Conservation (phyloP, 2,888 invertebrate species). For the Chorisops tibialis region DNA sequence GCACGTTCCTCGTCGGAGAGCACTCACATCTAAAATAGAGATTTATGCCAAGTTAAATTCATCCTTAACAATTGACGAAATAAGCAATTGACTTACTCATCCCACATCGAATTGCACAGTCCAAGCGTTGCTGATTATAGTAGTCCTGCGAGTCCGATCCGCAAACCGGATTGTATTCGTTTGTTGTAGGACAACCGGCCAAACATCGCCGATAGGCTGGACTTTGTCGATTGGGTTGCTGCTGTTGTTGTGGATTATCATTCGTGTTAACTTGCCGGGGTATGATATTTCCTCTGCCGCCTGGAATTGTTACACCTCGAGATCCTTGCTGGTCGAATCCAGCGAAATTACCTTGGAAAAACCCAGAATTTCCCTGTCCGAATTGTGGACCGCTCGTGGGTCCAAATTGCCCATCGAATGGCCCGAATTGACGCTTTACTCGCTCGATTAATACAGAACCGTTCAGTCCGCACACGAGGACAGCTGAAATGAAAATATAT, state of each 20-base stretch:
- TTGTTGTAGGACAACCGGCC: constrained; percentile 42
- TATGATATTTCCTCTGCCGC: not conserved
- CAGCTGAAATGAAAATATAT: constrained; percentile 2
- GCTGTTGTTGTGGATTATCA: not conserved
- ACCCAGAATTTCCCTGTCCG: no score
- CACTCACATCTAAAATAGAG: constrained; percentile 14
- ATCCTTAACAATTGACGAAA: not conserved
- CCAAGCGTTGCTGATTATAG: constrained; percentile 42
- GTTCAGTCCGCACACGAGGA: not conserved
- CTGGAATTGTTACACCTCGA: not conserved
- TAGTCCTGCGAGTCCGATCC: constrained; percentile 46
- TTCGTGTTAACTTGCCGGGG: not conserved
- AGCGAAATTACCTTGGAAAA: no score
- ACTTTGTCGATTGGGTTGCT: constrained; percentile 8
- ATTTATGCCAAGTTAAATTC: not conserved
- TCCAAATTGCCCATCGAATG: constrained; percentile 5
- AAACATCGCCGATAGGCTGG: constrained; percentile 39
- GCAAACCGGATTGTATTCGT: constrained; percentile 50
- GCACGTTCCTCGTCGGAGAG: constrained; percentile 22
- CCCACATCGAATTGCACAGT: constrained; percentile 46
- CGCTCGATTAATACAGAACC: not conserved
- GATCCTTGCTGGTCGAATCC: no score
- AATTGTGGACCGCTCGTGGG: not conserved
- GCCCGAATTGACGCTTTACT: constrained; percentile 3
- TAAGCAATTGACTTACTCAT: constrained; percentile 39